Conservation (phyloP, 1,140 invertebrate species). For the Coelopa frigida region DNA sequence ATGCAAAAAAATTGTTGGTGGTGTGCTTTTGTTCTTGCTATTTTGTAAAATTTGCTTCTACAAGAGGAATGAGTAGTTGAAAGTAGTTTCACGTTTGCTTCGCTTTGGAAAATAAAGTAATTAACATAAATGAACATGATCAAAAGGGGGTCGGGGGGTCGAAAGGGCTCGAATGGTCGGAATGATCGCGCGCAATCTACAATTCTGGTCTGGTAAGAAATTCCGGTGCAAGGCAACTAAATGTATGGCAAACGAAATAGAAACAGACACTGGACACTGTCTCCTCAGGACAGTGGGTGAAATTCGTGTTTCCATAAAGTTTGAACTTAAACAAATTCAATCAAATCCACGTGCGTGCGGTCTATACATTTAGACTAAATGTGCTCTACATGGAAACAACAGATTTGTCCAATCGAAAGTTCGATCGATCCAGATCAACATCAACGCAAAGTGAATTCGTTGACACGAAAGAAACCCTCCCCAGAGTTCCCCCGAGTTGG, state of each 20-base stretch:
- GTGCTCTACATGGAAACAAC: too few relatives aligned
- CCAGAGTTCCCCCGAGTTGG: too few relatives aligned
- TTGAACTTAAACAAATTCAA: too few relatives aligned
- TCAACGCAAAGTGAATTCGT: too few relatives aligned
- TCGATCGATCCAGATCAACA: too few relatives aligned
- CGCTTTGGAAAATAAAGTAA: conserved; percentile 25
- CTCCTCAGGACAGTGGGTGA: too few relatives aligned
- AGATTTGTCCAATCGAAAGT: too few relatives aligned
- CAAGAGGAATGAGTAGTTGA: conserved; percentile 38
- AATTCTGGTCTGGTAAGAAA: not conserved
- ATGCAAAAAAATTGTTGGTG: conserved; percentile 35
- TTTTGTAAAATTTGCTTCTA: conserved; percentile 43
- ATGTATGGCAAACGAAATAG: not conserved
- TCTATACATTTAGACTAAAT: too few relatives aligned
- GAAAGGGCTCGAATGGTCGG: not conserved
- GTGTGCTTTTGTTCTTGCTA: conserved; percentile 28
- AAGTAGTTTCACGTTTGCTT: conserved; percentile 17
- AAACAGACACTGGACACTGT: too few relatives aligned
- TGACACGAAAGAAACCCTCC: too few relatives aligned
- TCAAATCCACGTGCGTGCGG: too few relatives aligned
- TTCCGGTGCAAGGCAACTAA: not conserved
- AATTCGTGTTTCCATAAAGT: too few relatives aligned
- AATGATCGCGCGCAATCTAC: not conserved
- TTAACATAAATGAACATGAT: not conserved
- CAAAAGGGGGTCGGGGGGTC: not conserved